Conservation (phyloP, 2,113 vertebrate genomes). For the Myotis davidii region DNA sequence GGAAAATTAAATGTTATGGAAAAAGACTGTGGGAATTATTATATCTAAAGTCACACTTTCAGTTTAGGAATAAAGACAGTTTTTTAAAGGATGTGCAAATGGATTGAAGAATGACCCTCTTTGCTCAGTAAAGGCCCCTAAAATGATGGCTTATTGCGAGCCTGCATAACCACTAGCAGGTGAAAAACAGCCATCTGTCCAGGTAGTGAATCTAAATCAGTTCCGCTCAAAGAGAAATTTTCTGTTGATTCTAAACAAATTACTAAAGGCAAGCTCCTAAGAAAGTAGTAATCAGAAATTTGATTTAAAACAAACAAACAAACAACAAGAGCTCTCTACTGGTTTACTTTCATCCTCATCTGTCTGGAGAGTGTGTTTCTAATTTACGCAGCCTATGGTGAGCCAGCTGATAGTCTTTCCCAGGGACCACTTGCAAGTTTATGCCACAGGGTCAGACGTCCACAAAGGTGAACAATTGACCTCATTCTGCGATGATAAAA, state of each 20-base stretch:
- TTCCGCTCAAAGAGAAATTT: background rate
- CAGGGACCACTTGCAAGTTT: background rate
- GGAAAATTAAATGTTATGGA: background rate
- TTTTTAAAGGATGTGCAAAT: background rate
- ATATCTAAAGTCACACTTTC: background rate
- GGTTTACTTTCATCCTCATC: background rate
- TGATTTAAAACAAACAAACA: background rate
- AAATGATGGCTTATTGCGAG: background rate
- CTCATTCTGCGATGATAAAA: background rate
- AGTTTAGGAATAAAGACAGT: background rate
- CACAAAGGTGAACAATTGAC: background rate
- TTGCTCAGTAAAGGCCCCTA: background rate
- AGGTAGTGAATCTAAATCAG: background rate
- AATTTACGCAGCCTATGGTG: background rate
- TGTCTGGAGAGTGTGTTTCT: background rate
- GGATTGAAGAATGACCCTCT: background rate
- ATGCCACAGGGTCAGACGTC: background rate
- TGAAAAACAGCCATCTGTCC: background rate
- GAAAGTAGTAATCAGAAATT: background rate
- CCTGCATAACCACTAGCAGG: accelerated
- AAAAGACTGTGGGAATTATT: background rate
- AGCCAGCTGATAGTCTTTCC: background rate
- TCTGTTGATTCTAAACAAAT: background rate
- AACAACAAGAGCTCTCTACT: background rate
- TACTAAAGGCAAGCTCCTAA: background rate